A percentile compares a stretch with the other conserved stretches of the same genome.
phyloP scores from a whole-genome alignment of 2,888 invertebrate genomes.

The Noctuana brunneofusca region DNA sequence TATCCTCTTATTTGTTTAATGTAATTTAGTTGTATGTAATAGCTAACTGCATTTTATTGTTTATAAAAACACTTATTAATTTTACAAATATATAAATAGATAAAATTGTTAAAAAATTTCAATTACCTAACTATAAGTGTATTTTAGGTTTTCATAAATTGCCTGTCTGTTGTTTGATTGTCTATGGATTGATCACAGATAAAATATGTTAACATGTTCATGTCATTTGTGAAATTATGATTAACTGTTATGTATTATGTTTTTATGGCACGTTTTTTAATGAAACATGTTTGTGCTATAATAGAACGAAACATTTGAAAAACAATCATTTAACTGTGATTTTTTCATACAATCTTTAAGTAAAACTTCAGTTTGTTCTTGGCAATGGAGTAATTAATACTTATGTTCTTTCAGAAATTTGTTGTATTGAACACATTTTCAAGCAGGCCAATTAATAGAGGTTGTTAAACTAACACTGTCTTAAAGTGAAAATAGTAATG shows the following conservation, averaged over 20 bases:
- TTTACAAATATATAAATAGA: not conserved
- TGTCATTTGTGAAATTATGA: too few relatives aligned
- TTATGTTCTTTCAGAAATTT: not conserved
- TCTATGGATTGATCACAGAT: not conserved
- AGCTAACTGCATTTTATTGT: conserved; percentile 6
- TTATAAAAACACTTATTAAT: not conserved
- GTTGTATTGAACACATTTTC: not conserved
- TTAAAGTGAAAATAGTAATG: not conserved
- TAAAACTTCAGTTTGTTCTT: not conserved
- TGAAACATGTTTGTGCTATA: too few relatives aligned
- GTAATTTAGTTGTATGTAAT: not conserved
- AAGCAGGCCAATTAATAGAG: not conserved
- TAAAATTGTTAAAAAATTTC: not conserved
- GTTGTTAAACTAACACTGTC: not conserved
- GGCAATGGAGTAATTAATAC: not conserved
- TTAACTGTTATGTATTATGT: too few relatives aligned
- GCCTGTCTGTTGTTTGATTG: not conserved
- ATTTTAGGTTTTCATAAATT: not conserved
- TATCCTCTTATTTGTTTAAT: not conserved
- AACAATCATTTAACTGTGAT: not conserved
- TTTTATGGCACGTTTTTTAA: too few relatives aligned
- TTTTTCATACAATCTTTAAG: not conserved
- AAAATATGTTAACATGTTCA: not conserved
- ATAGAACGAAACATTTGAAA: too few relatives aligned
- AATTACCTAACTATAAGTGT: not conserved